These are phyloP conservation scores for Protodeltote pygarga DNA, from an alignment of 2,888 invertebrate species.

Conservation along the genomic window DNA sequence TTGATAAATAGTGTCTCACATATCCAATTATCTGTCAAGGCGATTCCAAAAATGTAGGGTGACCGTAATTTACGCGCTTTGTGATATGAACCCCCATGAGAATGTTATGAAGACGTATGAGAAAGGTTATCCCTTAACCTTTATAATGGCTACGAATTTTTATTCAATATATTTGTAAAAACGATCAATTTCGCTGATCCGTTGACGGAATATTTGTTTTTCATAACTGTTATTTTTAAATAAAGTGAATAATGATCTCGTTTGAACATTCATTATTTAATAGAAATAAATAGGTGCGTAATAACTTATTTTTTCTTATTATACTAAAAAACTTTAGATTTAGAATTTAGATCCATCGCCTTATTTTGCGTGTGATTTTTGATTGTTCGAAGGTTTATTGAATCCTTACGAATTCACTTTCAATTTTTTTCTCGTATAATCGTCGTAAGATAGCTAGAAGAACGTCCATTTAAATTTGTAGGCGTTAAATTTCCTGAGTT, in stretches of 20 bases:
- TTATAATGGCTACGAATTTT: slow-evolving; percentile 29
- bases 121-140: slow-evolving; percentile 53
- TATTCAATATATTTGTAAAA: slow-evolving; percentile 37
- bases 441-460: too few species aligned
- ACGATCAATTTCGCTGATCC: slow-evolving; percentile 38
- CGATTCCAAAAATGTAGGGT: slow-evolving; percentile 59
- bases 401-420: too few species aligned
- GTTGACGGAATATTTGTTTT: slow-evolving; percentile 24
- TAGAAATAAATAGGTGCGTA: too few species aligned
- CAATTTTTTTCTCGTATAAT: too few species aligned
- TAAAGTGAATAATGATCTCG: slow-evolving; percentile 28
- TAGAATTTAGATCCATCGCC: too few species aligned
- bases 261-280: too few species aligned
- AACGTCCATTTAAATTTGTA: too few species aligned
- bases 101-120: slow-evolving; percentile 53
- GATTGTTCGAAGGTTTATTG: too few species aligned
- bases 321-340: too few species aligned
- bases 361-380: too few species aligned
- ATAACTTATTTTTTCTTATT: too few species aligned
- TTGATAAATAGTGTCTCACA: slow-evolving; percentile 69
- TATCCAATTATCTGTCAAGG: slow-evolving; percentile 78
- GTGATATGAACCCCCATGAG: slow-evolving; percentile 61
- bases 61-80: slow-evolving; percentile 61
- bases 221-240: slow-evolving; percentile 12
- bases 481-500: too few species aligned